Conservation (phyloP, 2,888 invertebrate species). For the Cerastis rubricosa region DNA sequence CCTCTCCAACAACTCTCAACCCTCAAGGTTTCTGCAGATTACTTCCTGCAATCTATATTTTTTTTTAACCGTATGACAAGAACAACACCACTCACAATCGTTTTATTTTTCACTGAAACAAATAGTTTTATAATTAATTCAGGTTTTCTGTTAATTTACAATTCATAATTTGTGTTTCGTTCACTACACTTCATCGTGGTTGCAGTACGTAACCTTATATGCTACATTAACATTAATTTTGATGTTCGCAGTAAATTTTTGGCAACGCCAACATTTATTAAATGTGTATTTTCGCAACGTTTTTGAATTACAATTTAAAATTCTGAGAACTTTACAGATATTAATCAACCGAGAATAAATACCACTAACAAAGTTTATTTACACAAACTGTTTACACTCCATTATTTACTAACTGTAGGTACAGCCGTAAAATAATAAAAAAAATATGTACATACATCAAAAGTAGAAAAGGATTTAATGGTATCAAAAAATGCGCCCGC, state of each 20-base stretch:
- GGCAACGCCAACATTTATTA: background rate
- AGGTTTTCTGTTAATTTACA: background rate
- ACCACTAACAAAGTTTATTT: background rate
- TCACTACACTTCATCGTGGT: background rate
- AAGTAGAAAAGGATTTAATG: too few relatives aligned
- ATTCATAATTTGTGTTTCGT: background rate
- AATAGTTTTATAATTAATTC: background rate
- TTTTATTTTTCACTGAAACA: background rate
- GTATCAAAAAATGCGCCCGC: too few relatives aligned
- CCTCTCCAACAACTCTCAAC: too few relatives aligned
- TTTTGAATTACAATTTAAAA: background rate
- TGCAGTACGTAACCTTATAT: background rate
- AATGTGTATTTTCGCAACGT: background rate
- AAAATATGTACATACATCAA: too few relatives aligned
- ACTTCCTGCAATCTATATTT: background rate
- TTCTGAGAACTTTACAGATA: background rate
- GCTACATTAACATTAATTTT: background rate
- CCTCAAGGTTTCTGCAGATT: background rate
- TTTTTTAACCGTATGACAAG: background rate
- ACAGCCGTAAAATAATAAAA: too few relatives aligned
- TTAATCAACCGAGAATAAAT: background rate
- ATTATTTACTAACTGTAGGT: too few relatives aligned
- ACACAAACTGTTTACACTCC: too few relatives aligned
- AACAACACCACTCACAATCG: background rate
- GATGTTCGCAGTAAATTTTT: background rate